A percentile compares a stretch with the other conserved stretches of the same genome.
Evolutionary conservation across 2,888 invertebrate genomes (phyloP).

Genomic region (Ectemnius continuus): DNA sequence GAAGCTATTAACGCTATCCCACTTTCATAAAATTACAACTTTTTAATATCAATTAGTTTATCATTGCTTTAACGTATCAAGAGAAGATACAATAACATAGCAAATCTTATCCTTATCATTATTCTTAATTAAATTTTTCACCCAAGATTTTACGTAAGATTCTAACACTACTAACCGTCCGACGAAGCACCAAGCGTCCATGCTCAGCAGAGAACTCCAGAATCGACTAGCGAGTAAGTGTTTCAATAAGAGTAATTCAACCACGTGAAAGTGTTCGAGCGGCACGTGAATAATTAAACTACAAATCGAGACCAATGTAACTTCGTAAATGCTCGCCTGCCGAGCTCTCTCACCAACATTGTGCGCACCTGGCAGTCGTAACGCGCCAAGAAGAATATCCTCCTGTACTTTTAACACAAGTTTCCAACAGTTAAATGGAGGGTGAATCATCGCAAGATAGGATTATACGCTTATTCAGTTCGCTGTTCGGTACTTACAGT

Average conservation of each 20-base stretch:
- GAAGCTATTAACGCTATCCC: no score
- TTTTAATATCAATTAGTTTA: no score
- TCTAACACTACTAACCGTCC: slow-evolving; percentile 59
- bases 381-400: slow-evolving; percentile 60
- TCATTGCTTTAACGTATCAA: no score
- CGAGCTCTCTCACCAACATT: slow-evolving; percentile 44
- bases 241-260: slow-evolving; percentile 67
- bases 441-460: background rate
- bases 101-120: no score
- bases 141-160: background rate
- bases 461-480: no score
- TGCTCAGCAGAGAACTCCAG: slow-evolving; percentile 68
- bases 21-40: no score
- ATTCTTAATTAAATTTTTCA: no score
- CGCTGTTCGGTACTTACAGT: slow-evolving; percentile 51
- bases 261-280: slow-evolving; percentile 56
- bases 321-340: slow-evolving; percentile 64
- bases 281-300: slow-evolving; percentile 60
- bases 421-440: background rate
- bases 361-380: slow-evolving; percentile 50
- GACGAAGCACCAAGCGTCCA: slow-evolving; percentile 71
- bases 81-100: background rate
- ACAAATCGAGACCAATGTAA: slow-evolving; percentile 64
- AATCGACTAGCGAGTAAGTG: slow-evolving; percentile 66
- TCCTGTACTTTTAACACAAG: slow-evolving; percentile 55